Evolutionary conservation across 1,140 invertebrate species (phyloP).

Genomic region (Papilio xuthus): DNA sequence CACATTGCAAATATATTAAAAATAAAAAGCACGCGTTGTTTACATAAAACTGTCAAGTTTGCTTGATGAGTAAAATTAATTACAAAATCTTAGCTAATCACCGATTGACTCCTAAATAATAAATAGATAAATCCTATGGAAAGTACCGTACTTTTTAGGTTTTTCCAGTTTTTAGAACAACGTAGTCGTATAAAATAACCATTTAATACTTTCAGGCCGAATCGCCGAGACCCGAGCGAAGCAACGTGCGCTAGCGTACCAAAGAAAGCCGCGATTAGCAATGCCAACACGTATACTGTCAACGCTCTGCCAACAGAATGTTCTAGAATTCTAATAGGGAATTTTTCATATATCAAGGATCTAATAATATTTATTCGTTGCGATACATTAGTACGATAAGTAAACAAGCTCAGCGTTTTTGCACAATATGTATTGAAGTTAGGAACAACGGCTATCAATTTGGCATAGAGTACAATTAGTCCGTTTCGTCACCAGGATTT

Average conservation of each 20-base stretch:
- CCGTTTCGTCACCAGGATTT: too few species aligned
- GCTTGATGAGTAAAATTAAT: not conserved
- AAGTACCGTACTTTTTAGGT: not conserved
- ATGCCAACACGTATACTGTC: constrained; percentile 41
- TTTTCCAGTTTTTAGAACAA: not conserved
- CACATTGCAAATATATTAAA: not conserved
- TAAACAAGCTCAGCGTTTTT: not conserved
- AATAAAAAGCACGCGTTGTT: not conserved
- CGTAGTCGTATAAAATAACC: constrained; percentile 9
- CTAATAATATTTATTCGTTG: not conserved
- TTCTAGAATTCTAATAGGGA: constrained; percentile 41
- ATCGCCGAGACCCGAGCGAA: not conserved
- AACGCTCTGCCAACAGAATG: constrained; percentile 42
- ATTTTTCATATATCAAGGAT: constrained; percentile 22
- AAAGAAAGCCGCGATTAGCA: constrained; percentile 45
- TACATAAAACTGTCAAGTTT: not conserved
- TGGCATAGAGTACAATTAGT: too few species aligned
- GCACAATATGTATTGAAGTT: not conserved
- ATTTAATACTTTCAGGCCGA: constrained; percentile 29
- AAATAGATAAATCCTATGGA: not conserved
- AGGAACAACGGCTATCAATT: not conserved
- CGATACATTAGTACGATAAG: not conserved
- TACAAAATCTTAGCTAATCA: not conserved
- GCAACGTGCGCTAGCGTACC: constrained; percentile 1
- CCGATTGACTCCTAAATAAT: not conserved